phyloP scores from a whole-genome alignment of 1,140 invertebrate genomes.

The Anastrepha obliqua region DNA sequence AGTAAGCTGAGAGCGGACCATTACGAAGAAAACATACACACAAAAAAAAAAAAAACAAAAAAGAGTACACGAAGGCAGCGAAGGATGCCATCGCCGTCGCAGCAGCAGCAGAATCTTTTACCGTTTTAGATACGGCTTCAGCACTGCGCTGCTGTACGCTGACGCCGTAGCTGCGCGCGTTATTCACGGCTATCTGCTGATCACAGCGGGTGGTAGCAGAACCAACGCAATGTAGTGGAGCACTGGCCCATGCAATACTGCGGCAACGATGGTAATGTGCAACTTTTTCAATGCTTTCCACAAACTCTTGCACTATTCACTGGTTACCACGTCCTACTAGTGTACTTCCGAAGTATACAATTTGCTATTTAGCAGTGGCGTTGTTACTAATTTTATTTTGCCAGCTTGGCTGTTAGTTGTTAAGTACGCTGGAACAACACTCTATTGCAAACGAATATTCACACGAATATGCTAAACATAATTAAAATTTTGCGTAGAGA shows the following conservation, averaged over 20 bases:
- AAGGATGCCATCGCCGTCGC: conserved; percentile 32
- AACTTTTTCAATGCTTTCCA: neutral
- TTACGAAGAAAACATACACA: conserved; percentile 22
- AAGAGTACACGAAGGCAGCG: conserved; percentile 22
- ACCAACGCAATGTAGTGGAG: neutral
- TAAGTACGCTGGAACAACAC: neutral
- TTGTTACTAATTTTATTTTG: neutral
- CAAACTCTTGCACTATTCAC: neutral
- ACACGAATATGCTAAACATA: neutral
- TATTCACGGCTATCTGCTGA: neutral
- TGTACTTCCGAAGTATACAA: neutral
- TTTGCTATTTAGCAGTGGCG: neutral
- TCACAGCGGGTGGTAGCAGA: neutral
- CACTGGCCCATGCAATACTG: neutral
- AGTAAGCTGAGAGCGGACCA: neutral
- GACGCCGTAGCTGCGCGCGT: neutral
- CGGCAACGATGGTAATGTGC: neutral
- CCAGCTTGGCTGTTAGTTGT: conserved; percentile 1
- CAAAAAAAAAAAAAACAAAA: neutral
- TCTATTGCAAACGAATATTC: neutral
- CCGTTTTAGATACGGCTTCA: neutral
- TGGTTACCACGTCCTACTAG: neutral
- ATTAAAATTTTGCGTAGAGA: neutral
- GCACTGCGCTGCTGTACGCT: neutral
- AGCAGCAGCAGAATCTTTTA: neutral